Percentiles rank a stretch among this genome's conserved stretches.
Evolutionary conservation across 1,140 invertebrate genomes (phyloP).

Genomic region (Ostrea edulis): DNA sequence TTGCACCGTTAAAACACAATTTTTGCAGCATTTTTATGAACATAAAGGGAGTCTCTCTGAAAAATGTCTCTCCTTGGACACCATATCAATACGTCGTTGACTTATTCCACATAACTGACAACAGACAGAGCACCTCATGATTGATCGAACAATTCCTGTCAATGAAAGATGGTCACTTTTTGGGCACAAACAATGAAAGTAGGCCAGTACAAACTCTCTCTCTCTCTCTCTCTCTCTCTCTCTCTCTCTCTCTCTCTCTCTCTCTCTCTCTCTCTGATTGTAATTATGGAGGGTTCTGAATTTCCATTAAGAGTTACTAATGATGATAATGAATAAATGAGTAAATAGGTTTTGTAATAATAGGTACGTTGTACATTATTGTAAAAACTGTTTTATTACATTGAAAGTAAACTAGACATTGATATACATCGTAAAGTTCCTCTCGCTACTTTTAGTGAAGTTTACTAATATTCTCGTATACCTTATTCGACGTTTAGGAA

Average conservation of each 20-base stretch:
- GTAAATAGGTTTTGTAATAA: too few species aligned
- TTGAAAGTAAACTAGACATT: too few species aligned
- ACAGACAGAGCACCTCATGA: neutral
- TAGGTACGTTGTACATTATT: too few species aligned
- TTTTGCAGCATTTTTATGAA: neutral
- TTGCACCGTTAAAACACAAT: too few species aligned
- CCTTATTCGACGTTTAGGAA: neutral
- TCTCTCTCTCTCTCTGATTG: neutral
- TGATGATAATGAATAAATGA: too few species aligned
- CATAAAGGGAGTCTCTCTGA: neutral
- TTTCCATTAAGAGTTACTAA: too few species aligned
- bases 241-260: constrained; percentile 4
- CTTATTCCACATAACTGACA: constrained; percentile 25
- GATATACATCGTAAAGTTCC: too few species aligned
- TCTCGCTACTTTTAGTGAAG: too few species aligned
- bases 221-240: neutral
- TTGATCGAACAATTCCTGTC: constrained; percentile 3
- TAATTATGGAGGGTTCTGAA: too few species aligned
- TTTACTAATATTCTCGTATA: neutral
- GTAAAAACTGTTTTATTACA: too few species aligned
- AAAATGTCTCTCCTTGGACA: neutral
- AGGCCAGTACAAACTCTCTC: neutral
- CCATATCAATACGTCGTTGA: neutral
- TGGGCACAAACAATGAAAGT: neutral
- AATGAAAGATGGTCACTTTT: constrained; percentile 7